phyloP scores from a whole-genome alignment of 2,113 vertebrate species.

The Albula goreensis region DNA sequence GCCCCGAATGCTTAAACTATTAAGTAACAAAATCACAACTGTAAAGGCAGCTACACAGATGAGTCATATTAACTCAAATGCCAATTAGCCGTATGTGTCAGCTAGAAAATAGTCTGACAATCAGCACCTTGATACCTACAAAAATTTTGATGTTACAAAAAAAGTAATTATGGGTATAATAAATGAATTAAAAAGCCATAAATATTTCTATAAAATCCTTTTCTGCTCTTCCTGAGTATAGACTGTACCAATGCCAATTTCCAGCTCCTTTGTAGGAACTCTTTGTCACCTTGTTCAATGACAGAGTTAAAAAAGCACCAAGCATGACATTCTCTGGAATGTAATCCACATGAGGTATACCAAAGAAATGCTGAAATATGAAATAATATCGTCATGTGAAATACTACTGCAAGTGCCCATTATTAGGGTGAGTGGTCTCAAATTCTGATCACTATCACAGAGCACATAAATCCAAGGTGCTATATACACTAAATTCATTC shows the following conservation, averaged over 20 bases:
- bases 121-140: too few relatives aligned
- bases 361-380: constrained; percentile 4
- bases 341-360: neutral
- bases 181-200: too few relatives aligned
- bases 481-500: neutral
- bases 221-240: neutral
- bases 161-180: too few relatives aligned
- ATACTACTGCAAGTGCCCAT: neutral
- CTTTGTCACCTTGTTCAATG: constrained; percentile 6
- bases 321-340: constrained; percentile 7
- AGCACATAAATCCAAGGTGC: neutral
- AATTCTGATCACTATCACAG: neutral
- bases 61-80: too few relatives aligned
- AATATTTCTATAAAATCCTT: neutral
- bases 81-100: too few relatives aligned
- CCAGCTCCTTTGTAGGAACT: neutral
- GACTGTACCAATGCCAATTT: neutral
- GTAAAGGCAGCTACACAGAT: too few relatives aligned
- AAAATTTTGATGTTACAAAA: too few relatives aligned
- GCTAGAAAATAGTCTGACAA: too few relatives aligned
- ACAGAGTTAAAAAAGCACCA: neutral
- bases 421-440: neutral
- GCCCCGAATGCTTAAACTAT: neutral
- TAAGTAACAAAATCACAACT: too few relatives aligned
- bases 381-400: neutral